Evolutionary conservation across 2,888 invertebrate species (phyloP), one percentile per base, ranked within the genome.

Genomic region (Adela reaumurella): DNA sequence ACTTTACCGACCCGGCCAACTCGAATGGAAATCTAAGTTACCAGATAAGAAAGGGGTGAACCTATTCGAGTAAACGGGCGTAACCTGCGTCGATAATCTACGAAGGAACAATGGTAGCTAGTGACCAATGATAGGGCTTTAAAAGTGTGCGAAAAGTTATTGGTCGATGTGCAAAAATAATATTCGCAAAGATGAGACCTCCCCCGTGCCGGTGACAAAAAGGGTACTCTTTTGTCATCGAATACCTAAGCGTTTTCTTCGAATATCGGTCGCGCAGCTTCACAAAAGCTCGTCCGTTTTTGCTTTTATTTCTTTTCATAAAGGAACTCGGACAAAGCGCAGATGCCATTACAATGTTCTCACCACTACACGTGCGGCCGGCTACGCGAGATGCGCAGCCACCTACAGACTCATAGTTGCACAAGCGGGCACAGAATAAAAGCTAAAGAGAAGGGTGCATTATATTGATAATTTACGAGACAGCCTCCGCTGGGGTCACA

Each of bases 141-240:
- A 24, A 46, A 18, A 45, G 54, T 54, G 56, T 54, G 59, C 58
- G 67, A 66, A 57, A 68, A 67, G 60, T 60, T 59, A 49, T 49
- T 60, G 68, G 77, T 74, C 74, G 76, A 76, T 62, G 73, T 74
- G 77, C 77, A 68, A 77, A 78, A 70, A 76, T 67, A 56, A 71
- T 74, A 64, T 77, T 74, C 56, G 77, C 74, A 67, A 71, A 55
- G 60, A 60, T 67, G 35, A 35, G 35, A 35, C 35, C 35, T 35
- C 35, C 35, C 35, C 35, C 11, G 24, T 24, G 24, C n/a, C n/a
- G n/a, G n/a, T n/a, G n/a, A n/a, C n/a, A n/a, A n/a, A n/a, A n/a
- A n/a, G n/a, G n/a, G n/a, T n/a, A n/a, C n/a, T n/a, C n/a, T n/a
- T n/a, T n/a, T n/a, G n/a, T n/a, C n/a, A n/a, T n/a, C n/a, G n/a